Percentiles rank a stretch among this genome's conserved stretches.
Conservation (phyloP, 2,888 invertebrate genomes). For the Halictus ligatus region DNA sequence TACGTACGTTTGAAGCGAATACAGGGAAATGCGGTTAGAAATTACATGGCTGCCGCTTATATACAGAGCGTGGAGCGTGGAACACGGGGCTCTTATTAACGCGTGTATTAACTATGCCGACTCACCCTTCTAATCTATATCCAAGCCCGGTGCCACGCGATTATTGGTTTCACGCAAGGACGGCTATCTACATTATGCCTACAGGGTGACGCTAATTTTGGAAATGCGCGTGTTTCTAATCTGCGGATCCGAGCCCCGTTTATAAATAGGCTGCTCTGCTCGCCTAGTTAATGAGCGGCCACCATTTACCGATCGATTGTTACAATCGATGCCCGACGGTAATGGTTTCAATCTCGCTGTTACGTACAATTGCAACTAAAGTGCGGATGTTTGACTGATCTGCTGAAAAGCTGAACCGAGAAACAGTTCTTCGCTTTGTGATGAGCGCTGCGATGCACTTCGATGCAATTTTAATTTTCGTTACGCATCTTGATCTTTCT, state of each 20-base stretch:
- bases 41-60: slow-evolving; percentile 78
- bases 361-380: neutral
- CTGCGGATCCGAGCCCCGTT: slow-evolving; percentile 54
- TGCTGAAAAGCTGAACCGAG: neutral
- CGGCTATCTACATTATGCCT: slow-evolving; percentile 79
- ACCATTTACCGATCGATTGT: slow-evolving; percentile 9
- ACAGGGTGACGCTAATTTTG: slow-evolving; percentile 73
- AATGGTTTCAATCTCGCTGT: neutral
- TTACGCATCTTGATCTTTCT: neutral
- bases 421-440: neutral
- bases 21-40: slow-evolving; percentile 79
- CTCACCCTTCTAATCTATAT: slow-evolving; percentile 81
- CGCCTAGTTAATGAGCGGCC: slow-evolving; percentile 20
- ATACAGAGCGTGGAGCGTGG: slow-evolving; percentile 69
- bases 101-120: slow-evolving; percentile 80
- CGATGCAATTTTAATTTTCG: neutral
- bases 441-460: too few relatives aligned
- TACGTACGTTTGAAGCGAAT: slow-evolving; percentile 72
- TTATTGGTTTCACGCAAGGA: slow-evolving; percentile 81
- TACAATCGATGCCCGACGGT: slow-evolving; percentile 7
- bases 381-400: neutral
- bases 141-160: slow-evolving; percentile 76
- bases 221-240: slow-evolving; percentile 68
- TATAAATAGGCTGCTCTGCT: slow-evolving; percentile 54
- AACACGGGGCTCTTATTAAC: slow-evolving; percentile 80